These are phyloP conservation scores for Puntigrus tetrazona DNA, from an alignment of 2,113 vertebrate species.

Conservation along the genomic window DNA sequence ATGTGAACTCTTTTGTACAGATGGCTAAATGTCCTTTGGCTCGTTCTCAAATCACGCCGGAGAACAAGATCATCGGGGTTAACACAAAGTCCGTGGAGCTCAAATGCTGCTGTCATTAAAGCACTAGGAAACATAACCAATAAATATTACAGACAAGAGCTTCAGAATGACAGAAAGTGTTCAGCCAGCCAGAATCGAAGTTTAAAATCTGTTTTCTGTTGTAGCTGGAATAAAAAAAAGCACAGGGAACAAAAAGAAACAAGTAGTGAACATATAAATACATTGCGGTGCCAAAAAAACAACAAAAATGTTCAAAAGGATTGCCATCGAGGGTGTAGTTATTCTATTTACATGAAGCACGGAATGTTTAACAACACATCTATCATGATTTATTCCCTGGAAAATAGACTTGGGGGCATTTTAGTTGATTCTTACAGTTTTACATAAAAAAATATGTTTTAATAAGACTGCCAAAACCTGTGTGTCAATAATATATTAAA, in stretches of 20 bases:
- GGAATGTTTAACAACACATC: not conserved
- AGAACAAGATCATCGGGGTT: not conserved
- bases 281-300: not conserved
- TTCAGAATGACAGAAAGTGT: not conserved
- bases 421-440: not conserved
- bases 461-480: not conserved
- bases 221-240: not conserved
- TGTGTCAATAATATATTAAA: not conserved
- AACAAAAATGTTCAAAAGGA: not conserved
- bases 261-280: not conserved
- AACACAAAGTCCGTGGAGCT: not conserved
- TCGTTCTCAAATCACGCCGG: not conserved
- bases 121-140: not conserved
- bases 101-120: not conserved
- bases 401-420: not conserved
- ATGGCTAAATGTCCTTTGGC: not conserved
- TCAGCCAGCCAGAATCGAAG: not conserved
- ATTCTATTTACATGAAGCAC: not conserved
- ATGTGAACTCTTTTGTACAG: not conserved
- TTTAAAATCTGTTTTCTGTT: slow-evolving; percentile 11
- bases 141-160: not conserved
- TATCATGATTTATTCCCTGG: not conserved
- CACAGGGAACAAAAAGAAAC: not conserved
- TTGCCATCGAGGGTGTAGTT: not conserved
- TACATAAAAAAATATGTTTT: not conserved